Evolutionary conservation across 1,140 invertebrate species (phyloP).

Genomic region (Drosophila kurseongensis): DNA sequence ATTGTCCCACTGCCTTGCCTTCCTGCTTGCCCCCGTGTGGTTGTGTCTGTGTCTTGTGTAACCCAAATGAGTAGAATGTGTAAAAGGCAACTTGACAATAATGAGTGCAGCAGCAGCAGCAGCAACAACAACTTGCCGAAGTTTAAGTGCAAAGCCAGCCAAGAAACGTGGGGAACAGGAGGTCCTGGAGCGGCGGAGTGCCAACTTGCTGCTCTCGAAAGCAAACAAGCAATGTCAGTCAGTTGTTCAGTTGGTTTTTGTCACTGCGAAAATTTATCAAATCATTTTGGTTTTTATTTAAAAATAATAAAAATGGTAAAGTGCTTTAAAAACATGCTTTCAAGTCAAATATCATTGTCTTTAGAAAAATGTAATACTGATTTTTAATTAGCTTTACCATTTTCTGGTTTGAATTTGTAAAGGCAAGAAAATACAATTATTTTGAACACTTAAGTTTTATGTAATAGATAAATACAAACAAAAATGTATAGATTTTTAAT

Average conservation of each 20-base stretch:
- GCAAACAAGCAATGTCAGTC: conserved; percentile 53
- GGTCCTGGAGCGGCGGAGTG: background rate
- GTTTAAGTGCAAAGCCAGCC: conserved; percentile 33
- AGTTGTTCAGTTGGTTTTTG: conserved; percentile 23
- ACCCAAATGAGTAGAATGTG: conserved; percentile 64
- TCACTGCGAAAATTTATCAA: background rate
- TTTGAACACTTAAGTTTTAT: too few relatives aligned
- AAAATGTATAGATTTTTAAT: too few relatives aligned
- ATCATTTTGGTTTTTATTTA: too few relatives aligned
- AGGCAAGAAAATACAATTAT: too few relatives aligned
- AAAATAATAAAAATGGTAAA: too few relatives aligned
- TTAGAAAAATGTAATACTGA: too few relatives aligned
- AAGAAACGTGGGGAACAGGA: conserved; percentile 20
- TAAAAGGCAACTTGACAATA: conserved; percentile 64
- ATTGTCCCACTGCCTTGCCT: conserved; percentile 16
- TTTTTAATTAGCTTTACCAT: too few relatives aligned
- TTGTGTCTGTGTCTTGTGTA: conserved; percentile 31
- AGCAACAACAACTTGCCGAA: conserved; percentile 36
- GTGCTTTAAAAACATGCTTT: too few relatives aligned
- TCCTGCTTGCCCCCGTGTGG: background rate
- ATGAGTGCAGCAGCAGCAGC: conserved; percentile 55
- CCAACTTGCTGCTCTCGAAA: conserved; percentile 33
- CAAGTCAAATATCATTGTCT: too few relatives aligned
- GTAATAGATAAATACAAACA: too few relatives aligned
- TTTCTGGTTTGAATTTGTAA: too few relatives aligned